Base-by-base conservation (phyloP, 2,797 vertebrate genomes). In the Lemur catta region DNA sequence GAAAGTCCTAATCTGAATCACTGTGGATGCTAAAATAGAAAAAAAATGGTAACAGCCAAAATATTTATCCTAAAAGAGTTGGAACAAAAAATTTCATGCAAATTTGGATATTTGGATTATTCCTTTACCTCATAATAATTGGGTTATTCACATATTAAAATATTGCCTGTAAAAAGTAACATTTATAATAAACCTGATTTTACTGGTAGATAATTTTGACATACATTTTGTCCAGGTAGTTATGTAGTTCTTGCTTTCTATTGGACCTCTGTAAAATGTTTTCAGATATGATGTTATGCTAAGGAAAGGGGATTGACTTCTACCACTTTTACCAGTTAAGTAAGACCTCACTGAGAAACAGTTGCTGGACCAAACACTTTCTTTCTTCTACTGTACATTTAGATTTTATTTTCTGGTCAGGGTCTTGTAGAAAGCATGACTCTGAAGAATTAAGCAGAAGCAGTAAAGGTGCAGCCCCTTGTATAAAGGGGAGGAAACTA, bases 21-120 rank as follows among this genome's bases (percentile, higher is more conserved):
- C 52, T 61, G 30, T 67, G 33, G 26, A 72, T 92, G n/a, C 48
- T 90, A 86, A 46, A 86, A 81, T 57, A 2, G 6, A 18, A 10
- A 13, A 75, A 50, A 76, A 69, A 71, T 7, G 33, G 63, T 46
- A 75, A 38, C 33, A 71, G n/a, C 33, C 80, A 18, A 92, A 93
- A 41, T 82, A 82, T 67, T 72, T 81, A 89, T 78, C 41, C 50
- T 93, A 75, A 84, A 85, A 93, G 38, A 88, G 71, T 61, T n/a
- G 6, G 13, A 59, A 61, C 17, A 75, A 88, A 84, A 82, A 14
- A 9, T 35, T n/a, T 65, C 52, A 89, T 50, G 35, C 15, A 96
- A 72, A 95, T 92, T 50, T 89, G 79, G 67, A 65, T 74, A 33
- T 79, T 57, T 85, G 55, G 38, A 67, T 85, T 93, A 65, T 96